phyloP scores from a whole-genome alignment of 2,113 vertebrate species.

The Megaleporinus macrocephalus region DNA sequence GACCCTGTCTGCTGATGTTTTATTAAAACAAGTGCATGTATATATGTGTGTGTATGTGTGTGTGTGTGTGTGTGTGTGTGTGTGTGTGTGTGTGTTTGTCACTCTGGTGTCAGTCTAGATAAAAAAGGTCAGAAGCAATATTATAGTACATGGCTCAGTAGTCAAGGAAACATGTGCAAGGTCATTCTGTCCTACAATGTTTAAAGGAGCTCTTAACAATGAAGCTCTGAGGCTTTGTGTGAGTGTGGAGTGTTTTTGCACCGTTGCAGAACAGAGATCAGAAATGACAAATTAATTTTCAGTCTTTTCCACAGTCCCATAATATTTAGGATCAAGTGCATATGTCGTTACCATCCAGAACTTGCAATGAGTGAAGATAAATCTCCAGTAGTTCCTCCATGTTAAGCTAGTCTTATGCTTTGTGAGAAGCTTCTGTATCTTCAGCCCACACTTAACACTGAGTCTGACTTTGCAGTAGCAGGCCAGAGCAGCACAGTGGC shows the following conservation, averaged over 20 bases:
- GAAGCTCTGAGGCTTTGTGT: constrained; percentile 16
- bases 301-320: too few species aligned
- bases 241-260: too few species aligned
- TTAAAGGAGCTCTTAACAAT: constrained; percentile 12
- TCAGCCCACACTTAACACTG: neutral
- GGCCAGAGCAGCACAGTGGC: constrained; percentile 39
- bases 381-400: neutral
- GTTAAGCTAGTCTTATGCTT: neutral
- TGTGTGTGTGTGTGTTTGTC: too few species aligned
- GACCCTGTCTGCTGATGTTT: too few species aligned
- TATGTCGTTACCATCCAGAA: neutral
- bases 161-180: constrained; percentile 36
- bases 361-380: constrained; percentile 6
- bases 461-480: constrained; percentile 1
- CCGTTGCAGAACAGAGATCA: too few species aligned
- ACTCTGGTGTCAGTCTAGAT: neutral
- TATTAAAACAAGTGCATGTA: neutral
- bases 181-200: constrained; percentile 11
- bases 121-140: neutral
- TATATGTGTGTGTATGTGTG: too few species aligned
- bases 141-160: constrained; percentile 4
- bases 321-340: too few species aligned
- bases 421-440: neutral
- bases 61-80: too few species aligned
- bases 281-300: too few species aligned